Base-by-base conservation (phyloP, 2,797 vertebrate species). In the Triplophysa bombifrons region DNA sequence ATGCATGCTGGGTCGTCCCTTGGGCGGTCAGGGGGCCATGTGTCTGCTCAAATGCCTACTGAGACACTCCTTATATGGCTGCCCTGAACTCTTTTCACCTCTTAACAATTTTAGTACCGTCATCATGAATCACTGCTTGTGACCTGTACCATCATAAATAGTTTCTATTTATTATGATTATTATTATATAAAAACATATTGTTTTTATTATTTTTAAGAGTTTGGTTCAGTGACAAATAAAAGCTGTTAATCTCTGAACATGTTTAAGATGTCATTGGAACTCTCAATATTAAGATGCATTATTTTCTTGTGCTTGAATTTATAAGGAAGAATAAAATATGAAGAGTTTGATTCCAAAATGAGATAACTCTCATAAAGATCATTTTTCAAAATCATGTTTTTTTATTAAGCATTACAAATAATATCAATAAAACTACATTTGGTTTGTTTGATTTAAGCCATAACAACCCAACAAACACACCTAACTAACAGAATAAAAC, bases 11-110 rank as follows among this genome's bases (percentile, higher is more conserved):
- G 80, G 38, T 79, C 60, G 6, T 83, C 72, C 80, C 90, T 79
- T 84, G 81, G 83, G 84, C 73, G 22, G 76, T 64, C 48, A 69
- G 79, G 85, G 72, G 85, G 81, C 85, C 83, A 81, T 85, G 77
- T 84, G 85, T 86, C 85, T 85, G 85, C 74, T 72, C 63, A 75
- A 75, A 83, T 67, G 83, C 80, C 85, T 85, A 84, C 82, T 78
- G 83, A 81, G 82, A 85, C 85, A 27, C 71, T 86, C 85, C 85
- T 82, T 86, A 86, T 86, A 84, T 82, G 85, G 85, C 82, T 25
- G 50, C 72, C 76, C 73, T 83, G 81, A 83, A 79, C 83, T 86
- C 78, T 83, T 68, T 66, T 86, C 81, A 85, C 84, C 84, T 83
- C 75, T 20, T 65, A 64, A 67, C 78, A 66, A 73, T 72, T 76